A percentile compares a stretch with the other conserved stretches of the same genome.
Evolutionary conservation across 1,140 invertebrate genomes (phyloP).

Genomic region (Muscidifurax raptorellus): DNA sequence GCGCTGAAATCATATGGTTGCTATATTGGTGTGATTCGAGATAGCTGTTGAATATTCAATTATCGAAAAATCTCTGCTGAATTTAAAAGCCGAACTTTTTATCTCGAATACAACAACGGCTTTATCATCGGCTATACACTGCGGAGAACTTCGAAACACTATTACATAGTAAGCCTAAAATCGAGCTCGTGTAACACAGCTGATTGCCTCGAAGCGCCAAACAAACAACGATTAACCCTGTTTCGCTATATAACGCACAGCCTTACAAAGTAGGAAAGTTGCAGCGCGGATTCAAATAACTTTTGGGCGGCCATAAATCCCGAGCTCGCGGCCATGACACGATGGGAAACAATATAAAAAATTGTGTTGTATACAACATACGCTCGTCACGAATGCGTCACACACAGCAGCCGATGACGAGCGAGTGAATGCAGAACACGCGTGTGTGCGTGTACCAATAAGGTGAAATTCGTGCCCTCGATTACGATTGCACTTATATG

Average conservation of each 20-base stretch:
- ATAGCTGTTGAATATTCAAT: too few relatives aligned
- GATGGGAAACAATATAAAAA: slow-evolving; percentile 47
- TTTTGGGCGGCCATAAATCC: slow-evolving; percentile 12
- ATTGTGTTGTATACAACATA: slow-evolving; percentile 62
- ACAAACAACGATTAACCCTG: neutral
- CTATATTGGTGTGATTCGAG: too few relatives aligned
- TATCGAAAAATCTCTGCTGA: too few relatives aligned
- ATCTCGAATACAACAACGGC: too few relatives aligned
- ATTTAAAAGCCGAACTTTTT: too few relatives aligned
- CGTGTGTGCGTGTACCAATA: slow-evolving; percentile 61
- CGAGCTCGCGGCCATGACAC: slow-evolving; percentile 14
- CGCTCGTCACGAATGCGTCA: slow-evolving; percentile 59
- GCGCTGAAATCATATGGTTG: too few relatives aligned
- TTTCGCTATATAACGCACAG: neutral
- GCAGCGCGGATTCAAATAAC: neutral
- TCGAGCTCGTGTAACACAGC: neutral
- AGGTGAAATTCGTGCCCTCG: slow-evolving; percentile 68
- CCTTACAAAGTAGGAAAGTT: neutral
- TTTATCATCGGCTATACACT: too few relatives aligned
- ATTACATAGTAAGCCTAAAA: neutral
- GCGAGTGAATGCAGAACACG: slow-evolving; percentile 47
- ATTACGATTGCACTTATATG: slow-evolving; percentile 56
- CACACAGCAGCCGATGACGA: slow-evolving; percentile 61
- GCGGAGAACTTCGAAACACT: neutral
- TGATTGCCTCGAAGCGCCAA: neutral